phyloP scores from a whole-genome alignment of 2,113 vertebrate species.

The Ciconia stormi region DNA sequence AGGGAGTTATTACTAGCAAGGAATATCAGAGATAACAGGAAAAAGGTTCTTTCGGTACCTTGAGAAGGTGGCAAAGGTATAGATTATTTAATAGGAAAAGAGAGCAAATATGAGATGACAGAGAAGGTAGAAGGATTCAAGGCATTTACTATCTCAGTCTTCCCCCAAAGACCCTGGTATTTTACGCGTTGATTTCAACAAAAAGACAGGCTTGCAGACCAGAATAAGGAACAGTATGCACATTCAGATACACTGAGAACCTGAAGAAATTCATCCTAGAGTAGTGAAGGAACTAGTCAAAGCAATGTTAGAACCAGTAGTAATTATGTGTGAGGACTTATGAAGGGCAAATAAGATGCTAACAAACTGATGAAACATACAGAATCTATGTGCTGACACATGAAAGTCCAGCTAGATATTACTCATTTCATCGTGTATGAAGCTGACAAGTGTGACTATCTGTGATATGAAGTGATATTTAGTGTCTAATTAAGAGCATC shows the following conservation, averaged over 20 bases:
- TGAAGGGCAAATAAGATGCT: background rate
- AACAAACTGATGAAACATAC: background rate
- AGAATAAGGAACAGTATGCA: background rate
- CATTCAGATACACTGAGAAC: too few relatives aligned
- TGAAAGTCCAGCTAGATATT: background rate
- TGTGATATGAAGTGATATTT: background rate
- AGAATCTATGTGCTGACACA: background rate
- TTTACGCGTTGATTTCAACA: background rate
- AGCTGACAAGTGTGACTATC: background rate
- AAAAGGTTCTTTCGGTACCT: background rate
- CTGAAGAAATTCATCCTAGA: background rate
- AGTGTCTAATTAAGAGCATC: background rate
- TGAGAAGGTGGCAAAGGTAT: background rate
- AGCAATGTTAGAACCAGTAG: background rate
- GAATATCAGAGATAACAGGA: background rate
- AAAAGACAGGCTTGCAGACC: background rate
- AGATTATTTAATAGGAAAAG: background rate
- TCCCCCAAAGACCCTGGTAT: background rate
- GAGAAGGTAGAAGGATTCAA: background rate
- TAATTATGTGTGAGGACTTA: background rate
- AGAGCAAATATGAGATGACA: background rate
- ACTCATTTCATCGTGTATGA: background rate
- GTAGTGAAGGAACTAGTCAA: background rate
- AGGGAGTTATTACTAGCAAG: background rate
- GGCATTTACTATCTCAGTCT: background rate